Conservation (phyloP, 2,113 vertebrate genomes). For the Microcebus lehilahytsara region DNA sequence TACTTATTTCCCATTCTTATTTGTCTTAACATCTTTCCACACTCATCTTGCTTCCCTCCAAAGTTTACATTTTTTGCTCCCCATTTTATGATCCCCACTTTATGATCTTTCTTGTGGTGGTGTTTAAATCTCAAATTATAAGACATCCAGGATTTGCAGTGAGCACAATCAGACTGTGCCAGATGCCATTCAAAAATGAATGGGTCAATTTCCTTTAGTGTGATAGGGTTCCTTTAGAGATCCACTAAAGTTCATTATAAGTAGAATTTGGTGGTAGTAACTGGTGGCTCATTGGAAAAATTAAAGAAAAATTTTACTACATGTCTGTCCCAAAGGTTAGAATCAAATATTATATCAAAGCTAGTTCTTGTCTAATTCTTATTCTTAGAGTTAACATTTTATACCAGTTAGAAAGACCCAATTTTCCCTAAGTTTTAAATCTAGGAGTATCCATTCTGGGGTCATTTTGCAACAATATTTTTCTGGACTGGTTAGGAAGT, state of each 20-base stretch:
- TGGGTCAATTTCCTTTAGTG: neutral
- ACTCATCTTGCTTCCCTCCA: neutral
- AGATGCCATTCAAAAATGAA: neutral
- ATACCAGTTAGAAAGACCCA: neutral
- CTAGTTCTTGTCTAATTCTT: neutral
- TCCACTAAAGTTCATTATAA: neutral
- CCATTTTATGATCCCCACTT: no score
- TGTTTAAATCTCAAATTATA: constrained; percentile 29
- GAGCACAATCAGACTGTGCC: neutral
- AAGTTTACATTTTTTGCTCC: neutral
- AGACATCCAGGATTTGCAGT: neutral
- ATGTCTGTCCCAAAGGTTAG: neutral
- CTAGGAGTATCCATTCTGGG: neutral
- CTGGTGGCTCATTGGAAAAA: neutral
- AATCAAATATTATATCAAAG: neutral
- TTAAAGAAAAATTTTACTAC: neutral
- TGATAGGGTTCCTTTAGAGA: neutral
- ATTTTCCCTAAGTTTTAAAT: constrained; percentile 17
- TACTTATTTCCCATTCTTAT: neutral
- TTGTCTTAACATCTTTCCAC: neutral
- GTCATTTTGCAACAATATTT: neutral
- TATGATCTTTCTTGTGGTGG: neutral
- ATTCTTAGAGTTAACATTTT: constrained; percentile 40
- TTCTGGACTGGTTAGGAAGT: neutral
- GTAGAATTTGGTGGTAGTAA: neutral